phyloP scores from a whole-genome alignment of 2,113 vertebrate species.

The Albula goreensis region DNA sequence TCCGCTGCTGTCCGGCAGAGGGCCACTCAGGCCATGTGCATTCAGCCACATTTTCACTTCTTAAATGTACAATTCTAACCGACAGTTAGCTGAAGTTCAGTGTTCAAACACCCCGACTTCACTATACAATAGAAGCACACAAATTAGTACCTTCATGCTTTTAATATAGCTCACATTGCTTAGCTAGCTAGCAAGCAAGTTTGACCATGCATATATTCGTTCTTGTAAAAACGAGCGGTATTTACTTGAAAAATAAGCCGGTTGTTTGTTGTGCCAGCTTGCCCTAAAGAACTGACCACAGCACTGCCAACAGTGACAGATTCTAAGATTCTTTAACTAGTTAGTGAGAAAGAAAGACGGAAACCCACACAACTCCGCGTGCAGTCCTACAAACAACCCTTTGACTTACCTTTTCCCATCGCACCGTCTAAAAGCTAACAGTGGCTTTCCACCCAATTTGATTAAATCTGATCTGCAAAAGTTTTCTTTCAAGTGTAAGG shows the following conservation, averaged over 20 bases:
- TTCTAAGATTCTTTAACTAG: no score
- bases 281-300: no score
- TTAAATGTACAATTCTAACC: background rate
- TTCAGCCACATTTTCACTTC: background rate
- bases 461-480: background rate
- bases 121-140: no score
- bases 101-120: no score
- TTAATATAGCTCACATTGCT: no score
- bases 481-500: background rate
- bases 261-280: no score
- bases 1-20: slow-evolving; percentile 2
- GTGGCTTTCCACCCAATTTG: background rate
- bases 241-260: no score
- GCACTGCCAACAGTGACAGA: no score
- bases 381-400: background rate
- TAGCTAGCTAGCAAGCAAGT: background rate
- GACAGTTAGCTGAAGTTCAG: background rate
- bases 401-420: slow-evolving; percentile 71
- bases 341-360: no score
- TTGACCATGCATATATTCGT: no score
- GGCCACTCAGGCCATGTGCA: background rate
- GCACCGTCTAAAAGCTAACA: slow-evolving; percentile 28
- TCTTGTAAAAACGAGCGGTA: no score
- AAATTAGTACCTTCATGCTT: no score
- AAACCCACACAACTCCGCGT: background rate